These are phyloP conservation scores for Oncorhynchus keta DNA, from an alignment of 2,113 vertebrate species.

Conservation along the genomic window DNA sequence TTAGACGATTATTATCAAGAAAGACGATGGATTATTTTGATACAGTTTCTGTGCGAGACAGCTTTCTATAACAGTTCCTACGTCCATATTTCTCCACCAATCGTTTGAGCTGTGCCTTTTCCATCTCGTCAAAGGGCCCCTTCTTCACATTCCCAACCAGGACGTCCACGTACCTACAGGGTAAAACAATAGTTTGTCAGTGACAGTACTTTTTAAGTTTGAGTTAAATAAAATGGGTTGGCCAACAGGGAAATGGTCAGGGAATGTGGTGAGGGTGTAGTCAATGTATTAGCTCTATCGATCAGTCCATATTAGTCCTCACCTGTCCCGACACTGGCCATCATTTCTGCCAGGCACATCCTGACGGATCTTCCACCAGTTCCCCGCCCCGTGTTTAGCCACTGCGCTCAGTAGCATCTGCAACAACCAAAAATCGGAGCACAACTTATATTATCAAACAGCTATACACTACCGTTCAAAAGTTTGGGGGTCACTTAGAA, in stretches of 20 bases:
- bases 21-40: no score
- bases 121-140: conserved; percentile 80
- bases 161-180: conserved; percentile 80
- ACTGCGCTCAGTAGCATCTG: conserved; percentile 86
- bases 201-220: no score
- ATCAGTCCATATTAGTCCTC: conserved; percentile 16
- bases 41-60: conserved; percentile 27
- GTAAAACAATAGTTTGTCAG: no score
- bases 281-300: not conserved
- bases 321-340: conserved; percentile 87
- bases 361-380: conserved; percentile 86
- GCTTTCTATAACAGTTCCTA: conserved; percentile 67
- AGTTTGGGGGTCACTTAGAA: no score
- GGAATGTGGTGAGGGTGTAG: not conserved
- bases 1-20: no score
- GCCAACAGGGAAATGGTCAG: no score
- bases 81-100: conserved; percentile 82
- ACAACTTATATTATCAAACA: no score
- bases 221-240: no score
- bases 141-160: conserved; percentile 78
- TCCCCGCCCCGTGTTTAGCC: conserved; percentile 73
- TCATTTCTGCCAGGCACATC: conserved; percentile 90
- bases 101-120: conserved; percentile 72
- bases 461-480: no score
- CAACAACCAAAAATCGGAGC: not conserved